These are phyloP conservation scores for Drosophila nigromelanica DNA, from an alignment of 1,140 invertebrate species.

Conservation along the genomic window DNA sequence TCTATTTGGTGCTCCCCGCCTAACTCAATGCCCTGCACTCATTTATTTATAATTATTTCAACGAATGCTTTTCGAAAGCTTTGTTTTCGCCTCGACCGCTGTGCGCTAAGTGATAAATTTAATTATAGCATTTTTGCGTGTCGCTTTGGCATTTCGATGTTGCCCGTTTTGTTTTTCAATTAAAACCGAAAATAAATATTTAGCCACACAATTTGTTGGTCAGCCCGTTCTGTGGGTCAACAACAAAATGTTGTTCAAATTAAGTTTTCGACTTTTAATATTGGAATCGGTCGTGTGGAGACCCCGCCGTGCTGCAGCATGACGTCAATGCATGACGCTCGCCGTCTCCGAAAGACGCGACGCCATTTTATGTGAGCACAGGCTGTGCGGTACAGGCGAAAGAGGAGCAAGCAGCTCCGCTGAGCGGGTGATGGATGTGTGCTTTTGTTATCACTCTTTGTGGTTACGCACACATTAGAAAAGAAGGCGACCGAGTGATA, in stretches of 20 bases:
- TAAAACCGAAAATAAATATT: conserved; percentile 43
- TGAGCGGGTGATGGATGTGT: background rate
- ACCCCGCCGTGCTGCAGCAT: background rate
- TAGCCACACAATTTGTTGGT: background rate
- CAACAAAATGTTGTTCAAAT: conserved; percentile 11
- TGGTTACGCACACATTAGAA: background rate
- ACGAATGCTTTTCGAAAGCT: conserved; percentile 24
- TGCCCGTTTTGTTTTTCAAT: conserved; percentile 47
- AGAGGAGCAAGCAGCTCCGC: conserved; percentile 23
- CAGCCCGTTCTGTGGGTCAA: too few species aligned
- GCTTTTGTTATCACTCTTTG: conserved; percentile 1
- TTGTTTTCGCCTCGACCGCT: conserved; percentile 13
- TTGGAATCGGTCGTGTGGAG: too few species aligned
- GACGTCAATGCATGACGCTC: background rate
- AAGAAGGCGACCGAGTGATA: background rate
- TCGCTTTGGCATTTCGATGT: conserved; percentile 58
- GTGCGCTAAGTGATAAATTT: conserved; percentile 45
- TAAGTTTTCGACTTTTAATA: conserved; percentile 5
- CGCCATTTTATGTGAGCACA: conserved; percentile 27
- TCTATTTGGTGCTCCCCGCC: too few species aligned
- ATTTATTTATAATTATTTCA: conserved; percentile 70
- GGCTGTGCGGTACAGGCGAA: conserved; percentile 20
- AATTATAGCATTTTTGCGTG: conserved; percentile 69
- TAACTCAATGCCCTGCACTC: background rate
- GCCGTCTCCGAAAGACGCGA: background rate